Base-by-base conservation (phyloP, 2,888 invertebrate genomes). In the Euzetes globulus region DNA sequence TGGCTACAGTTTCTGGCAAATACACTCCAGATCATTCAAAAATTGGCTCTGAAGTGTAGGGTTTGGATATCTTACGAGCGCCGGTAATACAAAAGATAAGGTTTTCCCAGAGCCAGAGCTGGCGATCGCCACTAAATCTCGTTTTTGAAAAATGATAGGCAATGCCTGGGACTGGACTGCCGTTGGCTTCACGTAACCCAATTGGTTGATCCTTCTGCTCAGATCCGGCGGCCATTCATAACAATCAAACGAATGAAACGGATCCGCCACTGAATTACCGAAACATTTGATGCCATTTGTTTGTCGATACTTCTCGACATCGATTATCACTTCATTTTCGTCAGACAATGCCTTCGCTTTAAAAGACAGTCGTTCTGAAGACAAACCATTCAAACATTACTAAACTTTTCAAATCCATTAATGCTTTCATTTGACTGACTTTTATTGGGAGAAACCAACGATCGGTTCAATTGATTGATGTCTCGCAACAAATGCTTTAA, bases 81-180 rank as follows among this genome's bases (percentile, higher is more conserved):
- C 74, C n/a, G 76, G 76, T n/a, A 76, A 45, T 37, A 76, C 47
- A 52, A 72, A 76, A 0, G 84, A 85, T 50, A 85, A 79, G 0
- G 85, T 85, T 79, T 85, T 85, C 41, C 85, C 85, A 11, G 85
- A 85, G 25, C 85, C 85, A 11, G 68, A 68, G 41, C 29, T 68
- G 2, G 41, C 68, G 45, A 19, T 85, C 83, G 80, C 83, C 84
- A n/a, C 85, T 85, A 75, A 86, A 60, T 74, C 74, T 22, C 63
- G 19, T 1, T 33, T 47, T 1, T 74, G 33, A 1, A 74, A 58
- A 13, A 74, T 60, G 1, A 74, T 52, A 1, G 74, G 71, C 27
- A 74, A 55, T 2, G 74, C 5, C 41, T 71, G 47, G 1, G 71
- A 13, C 29, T 74, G 74, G 29, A 74, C 71, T 15, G 74, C 58